Evolutionary conservation across 2,797 vertebrate species (phyloP).

Genomic region (Allobates femoralis): DNA sequence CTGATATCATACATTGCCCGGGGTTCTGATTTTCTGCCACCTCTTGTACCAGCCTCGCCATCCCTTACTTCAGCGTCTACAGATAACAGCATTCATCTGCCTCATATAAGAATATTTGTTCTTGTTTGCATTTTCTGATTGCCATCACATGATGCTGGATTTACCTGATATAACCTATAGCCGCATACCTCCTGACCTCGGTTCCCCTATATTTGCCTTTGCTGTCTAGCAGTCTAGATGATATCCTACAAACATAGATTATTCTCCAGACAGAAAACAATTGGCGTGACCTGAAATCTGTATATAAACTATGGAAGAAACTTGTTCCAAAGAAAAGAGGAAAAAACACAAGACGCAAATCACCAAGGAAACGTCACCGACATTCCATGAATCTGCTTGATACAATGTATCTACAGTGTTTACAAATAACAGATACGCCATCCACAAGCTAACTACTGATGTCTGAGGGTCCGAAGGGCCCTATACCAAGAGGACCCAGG

Average conservation of each 20-base stretch:
- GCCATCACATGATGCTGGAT: neutral
- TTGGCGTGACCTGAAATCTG: neutral
- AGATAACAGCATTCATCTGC: neutral
- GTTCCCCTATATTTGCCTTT: neutral
- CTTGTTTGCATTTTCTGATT: neutral
- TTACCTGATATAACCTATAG: conserved; percentile 46
- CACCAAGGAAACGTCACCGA: neutral
- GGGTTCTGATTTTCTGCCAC: too few species aligned
- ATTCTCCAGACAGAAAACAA: conserved; percentile 38
- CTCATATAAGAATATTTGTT: neutral
- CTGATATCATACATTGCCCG: too few species aligned
- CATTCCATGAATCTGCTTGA: neutral
- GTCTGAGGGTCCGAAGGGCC: neutral
- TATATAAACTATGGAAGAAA: neutral
- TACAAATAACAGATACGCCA: too few species aligned
- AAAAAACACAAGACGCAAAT: neutral
- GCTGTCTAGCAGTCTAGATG: conserved; percentile 1
- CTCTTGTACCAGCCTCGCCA: neutral
- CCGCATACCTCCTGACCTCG: conserved; percentile 18
- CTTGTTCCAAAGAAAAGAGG: neutral
- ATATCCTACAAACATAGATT: conserved; percentile 33
- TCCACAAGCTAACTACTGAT: too few species aligned
- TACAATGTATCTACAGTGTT: neutral
- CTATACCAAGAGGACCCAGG: neutral
- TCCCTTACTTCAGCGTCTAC: neutral